A percentile compares a stretch with the other conserved stretches of the same genome.
Conservation (phyloP, 2,113 vertebrate species). For the Ceyx margarethae region DNA sequence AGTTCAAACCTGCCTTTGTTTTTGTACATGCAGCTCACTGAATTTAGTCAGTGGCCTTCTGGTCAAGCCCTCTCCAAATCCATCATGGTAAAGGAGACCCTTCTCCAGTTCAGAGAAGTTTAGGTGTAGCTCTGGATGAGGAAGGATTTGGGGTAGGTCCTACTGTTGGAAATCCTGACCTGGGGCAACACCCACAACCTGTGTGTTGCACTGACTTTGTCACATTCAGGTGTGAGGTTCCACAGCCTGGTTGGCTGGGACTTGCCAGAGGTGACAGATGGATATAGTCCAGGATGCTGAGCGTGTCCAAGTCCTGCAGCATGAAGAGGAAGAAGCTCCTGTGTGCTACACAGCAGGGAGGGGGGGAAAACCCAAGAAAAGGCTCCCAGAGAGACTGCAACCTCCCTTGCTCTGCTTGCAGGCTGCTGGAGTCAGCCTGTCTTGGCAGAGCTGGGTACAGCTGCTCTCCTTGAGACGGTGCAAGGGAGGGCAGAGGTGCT, state of each 20-base stretch:
- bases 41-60: background rate
- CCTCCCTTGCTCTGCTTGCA: accelerated
- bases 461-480: accelerated
- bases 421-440: background rate
- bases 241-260: accelerated
- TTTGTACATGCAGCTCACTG: background rate
- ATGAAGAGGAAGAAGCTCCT: accelerated
- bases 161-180: background rate
- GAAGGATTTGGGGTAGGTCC: background rate
- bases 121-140: background rate
- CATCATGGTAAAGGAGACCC: background rate
- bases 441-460: accelerated
- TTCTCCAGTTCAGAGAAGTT: background rate
- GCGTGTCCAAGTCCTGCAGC: background rate
- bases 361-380: background rate
- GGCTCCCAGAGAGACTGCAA: accelerated
- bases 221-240: background rate
- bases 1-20: background rate
- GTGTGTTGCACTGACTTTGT: background rate
- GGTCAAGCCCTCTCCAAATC: background rate
- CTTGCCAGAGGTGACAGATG: accelerated
- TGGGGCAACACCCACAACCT: background rate
- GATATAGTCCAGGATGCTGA: background rate
- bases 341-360: accelerated
- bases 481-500: background rate